Conservation (phyloP, 2,888 invertebrate genomes). For the Drosophila paranaensis region DNA sequence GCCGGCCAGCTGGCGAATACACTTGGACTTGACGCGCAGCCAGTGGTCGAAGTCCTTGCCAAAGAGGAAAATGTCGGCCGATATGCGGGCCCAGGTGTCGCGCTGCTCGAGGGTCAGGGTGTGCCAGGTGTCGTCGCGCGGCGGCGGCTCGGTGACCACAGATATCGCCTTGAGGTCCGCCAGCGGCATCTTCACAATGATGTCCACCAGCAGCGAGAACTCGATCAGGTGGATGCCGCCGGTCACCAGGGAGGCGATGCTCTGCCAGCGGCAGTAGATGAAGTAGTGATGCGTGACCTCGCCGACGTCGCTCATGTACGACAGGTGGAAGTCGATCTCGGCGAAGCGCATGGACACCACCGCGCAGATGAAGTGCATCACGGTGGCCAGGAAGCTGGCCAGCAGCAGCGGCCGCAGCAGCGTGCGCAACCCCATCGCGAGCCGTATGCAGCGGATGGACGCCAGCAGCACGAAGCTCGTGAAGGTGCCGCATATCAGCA, state of each 20-base stretch:
- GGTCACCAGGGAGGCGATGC: slow-evolving; percentile 40
- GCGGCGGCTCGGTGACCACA: slow-evolving; percentile 15
- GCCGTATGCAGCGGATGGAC: slow-evolving; percentile 40
- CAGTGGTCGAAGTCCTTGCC: slow-evolving; percentile 30
- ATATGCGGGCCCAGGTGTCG: slow-evolving; percentile 24
- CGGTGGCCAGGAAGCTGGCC: slow-evolving; percentile 31
- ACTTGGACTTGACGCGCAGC: slow-evolving; percentile 33
- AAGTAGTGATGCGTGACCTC: slow-evolving; percentile 65
- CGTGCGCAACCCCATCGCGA: slow-evolving; percentile 37
- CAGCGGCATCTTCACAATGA: slow-evolving; percentile 23
- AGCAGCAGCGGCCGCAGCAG: slow-evolving; percentile 50
- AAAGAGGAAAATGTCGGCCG: slow-evolving; percentile 36
- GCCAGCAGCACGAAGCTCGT: slow-evolving; percentile 56
- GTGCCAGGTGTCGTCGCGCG: slow-evolving; percentile 1
- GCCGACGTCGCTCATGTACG: slow-evolving; percentile 55
- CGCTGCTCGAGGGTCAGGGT: slow-evolving; percentile 23
- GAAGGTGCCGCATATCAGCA: slow-evolving; percentile 71
- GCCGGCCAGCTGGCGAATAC: slow-evolving; percentile 38
- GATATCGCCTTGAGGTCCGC: slow-evolving; percentile 18
- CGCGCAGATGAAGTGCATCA: slow-evolving; percentile 43
- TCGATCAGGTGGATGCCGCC: slow-evolving; percentile 55
- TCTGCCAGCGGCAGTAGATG: slow-evolving; percentile 55
- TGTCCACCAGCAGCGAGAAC: slow-evolving; percentile 30
- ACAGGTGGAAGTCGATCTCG: slow-evolving; percentile 70
- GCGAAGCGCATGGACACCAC: slow-evolving; percentile 62